Base-by-base conservation (phyloP, 2,888 invertebrate species). In the Papilio demoleus region DNA sequence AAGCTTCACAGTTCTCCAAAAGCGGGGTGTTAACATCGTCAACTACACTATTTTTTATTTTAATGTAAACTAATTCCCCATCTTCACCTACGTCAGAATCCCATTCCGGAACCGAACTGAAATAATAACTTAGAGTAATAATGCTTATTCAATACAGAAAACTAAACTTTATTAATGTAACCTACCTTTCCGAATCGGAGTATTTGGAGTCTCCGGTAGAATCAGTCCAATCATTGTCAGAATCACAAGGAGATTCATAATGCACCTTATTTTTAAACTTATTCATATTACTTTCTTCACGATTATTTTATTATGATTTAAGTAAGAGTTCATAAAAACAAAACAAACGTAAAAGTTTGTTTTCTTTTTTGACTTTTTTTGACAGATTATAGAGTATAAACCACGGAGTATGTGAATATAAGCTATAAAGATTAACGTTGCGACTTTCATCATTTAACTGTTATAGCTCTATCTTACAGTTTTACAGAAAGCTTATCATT, bases 21-120 rank as follows among this genome's bases (percentile, higher is more conserved):
- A 92, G 74, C 1, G 91, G 86, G 12, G 84, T 75, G 72, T 86
- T 87, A 6, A 72, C 76, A 50, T 76, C 76, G 14, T 76, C 76
- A 45, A 66, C 70, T 45, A 81, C 81, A 70, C 70, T 76, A 4
- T 75, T 72, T 78, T 86, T 93, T 65, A 93, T 93, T 83, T 95
- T 95, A 27, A 95, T 93, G 78, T 94, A 96, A 62, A 95, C 93
- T 8, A 96, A 85, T 76, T 95, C 95, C 3, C 96, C 96, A 75
- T 95, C 93, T 72, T 94, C 93, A 63, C 93, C 93, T 3, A 95
- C 88, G 79, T 94, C 94, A 1, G 94, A 93, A 83, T 95, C 95
- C 95, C 95, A 95, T 83, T 95, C 95, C 31, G 94, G 94, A 36
- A 94, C 93, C n/a, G 94, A 94, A 81, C 95, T 95, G 65, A 47